Conservation (phyloP, 2,113 vertebrate species). For the Syngnathus scovelli region DNA sequence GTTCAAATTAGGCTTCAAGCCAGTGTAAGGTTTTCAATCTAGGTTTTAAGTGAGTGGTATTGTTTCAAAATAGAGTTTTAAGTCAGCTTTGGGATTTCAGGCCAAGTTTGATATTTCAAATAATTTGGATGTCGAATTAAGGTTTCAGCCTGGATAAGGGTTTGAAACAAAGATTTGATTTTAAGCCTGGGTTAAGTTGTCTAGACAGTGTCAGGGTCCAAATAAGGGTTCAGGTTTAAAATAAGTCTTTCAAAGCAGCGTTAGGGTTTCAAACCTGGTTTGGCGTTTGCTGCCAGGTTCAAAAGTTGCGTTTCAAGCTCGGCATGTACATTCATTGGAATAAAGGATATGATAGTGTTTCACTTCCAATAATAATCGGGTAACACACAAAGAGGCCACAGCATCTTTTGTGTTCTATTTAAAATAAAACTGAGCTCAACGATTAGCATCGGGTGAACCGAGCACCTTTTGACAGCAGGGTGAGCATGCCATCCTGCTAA, state of each 20-base stretch:
- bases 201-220: too few relatives aligned
- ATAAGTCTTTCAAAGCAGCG: neutral
- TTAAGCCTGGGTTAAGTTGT: too few relatives aligned
- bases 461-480: constrained; percentile 60
- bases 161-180: too few relatives aligned
- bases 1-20: too few relatives aligned
- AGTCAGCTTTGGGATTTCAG: too few relatives aligned
- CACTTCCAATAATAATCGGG: neutral
- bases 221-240: neutral
- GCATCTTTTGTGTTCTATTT: constrained; percentile 23
- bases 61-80: too few relatives aligned
- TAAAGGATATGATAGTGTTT: neutral
- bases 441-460: constrained; percentile 58
- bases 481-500: constrained; percentile 59
- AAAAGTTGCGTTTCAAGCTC: neutral
- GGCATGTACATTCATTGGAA: neutral
- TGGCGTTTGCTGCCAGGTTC: neutral
- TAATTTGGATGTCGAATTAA: too few relatives aligned
- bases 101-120: too few relatives aligned
- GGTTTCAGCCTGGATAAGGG: too few relatives aligned
- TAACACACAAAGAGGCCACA: neutral
- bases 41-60: too few relatives aligned
- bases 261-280: neutral
- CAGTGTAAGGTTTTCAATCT: too few relatives aligned
- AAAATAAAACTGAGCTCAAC: constrained; percentile 62